Conservation (phyloP, 2,113 vertebrate genomes). For the Pitta sordida region DNA sequence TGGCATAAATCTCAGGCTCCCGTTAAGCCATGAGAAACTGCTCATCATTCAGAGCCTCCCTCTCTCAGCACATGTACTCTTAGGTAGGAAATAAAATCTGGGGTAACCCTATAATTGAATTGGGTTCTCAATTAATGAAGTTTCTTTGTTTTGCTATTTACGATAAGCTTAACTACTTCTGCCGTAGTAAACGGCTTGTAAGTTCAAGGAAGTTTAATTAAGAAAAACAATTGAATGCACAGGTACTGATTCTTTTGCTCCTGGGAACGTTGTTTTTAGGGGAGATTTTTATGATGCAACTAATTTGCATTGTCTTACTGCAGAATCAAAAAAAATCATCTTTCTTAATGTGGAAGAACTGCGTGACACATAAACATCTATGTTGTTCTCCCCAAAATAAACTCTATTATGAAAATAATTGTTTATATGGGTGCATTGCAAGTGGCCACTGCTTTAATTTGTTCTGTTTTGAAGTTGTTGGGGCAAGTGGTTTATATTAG, state of each 20-base stretch:
- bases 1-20: background rate
- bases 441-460: background rate
- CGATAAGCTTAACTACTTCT: background rate
- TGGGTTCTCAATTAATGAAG: too few relatives aligned
- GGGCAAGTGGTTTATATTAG: background rate
- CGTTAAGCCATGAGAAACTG: background rate
- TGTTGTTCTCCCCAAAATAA: background rate
- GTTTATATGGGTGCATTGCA: background rate
- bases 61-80: background rate
- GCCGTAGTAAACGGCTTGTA: background rate
- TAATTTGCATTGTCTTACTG: background rate
- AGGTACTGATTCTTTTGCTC: background rate
- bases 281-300: background rate
- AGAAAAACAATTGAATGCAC: background rate
- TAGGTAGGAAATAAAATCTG: background rate
- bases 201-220: constrained; percentile 15
- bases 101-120: background rate
- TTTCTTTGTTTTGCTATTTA: background rate
- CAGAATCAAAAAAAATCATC: background rate
- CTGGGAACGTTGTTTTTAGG: background rate
- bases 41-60: background rate
- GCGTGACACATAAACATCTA: background rate
- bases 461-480: background rate
- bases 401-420: background rate
- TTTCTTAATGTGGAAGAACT: background rate